phyloP scores from a whole-genome alignment of 1,140 invertebrate species.

The Rhyacophila brunnea region DNA sequence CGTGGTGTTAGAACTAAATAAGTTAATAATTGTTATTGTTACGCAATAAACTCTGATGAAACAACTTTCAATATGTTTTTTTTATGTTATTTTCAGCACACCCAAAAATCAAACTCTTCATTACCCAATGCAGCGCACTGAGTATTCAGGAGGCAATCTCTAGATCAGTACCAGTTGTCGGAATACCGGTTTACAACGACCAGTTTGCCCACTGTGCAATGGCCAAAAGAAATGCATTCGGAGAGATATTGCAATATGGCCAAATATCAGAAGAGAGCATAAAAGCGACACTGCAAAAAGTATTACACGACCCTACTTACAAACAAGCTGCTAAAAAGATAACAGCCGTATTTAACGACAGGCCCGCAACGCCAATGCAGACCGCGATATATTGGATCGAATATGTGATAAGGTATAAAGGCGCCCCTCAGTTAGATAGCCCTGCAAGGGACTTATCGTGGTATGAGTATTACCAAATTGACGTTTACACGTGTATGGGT shows the following conservation, averaged over 20 bases:
- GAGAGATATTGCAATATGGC: constrained; percentile 37
- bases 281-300: constrained; percentile 36
- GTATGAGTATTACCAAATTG: constrained; percentile 38
- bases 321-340: constrained; percentile 21
- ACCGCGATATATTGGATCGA: constrained; percentile 54
- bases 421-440: constrained; percentile 52
- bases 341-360: constrained; percentile 35
- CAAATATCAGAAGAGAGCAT: constrained; percentile 38
- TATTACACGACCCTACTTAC: constrained; percentile 43
- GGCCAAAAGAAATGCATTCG: constrained; percentile 41
- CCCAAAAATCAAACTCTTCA: constrained; percentile 54
- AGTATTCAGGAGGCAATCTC: constrained; percentile 63
- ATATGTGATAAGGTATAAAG: constrained; percentile 50
- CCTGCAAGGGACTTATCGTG: constrained; percentile 38
- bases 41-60: too few species aligned
- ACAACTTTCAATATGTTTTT: too few species aligned
- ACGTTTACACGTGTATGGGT: constrained; percentile 35
- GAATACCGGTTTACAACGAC: constrained; percentile 64
- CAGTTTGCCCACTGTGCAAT: constrained; percentile 53
- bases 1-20: too few species aligned
- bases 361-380: constrained; percentile 42
- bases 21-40: too few species aligned
- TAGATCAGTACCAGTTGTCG: constrained; percentile 61
- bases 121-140: constrained; percentile 59
- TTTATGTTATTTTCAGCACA: constrained; percentile 53